These are phyloP conservation scores for Mongoloraphidia duomilia DNA, from an alignment of 2,888 invertebrate genomes.

Conservation along the genomic window DNA sequence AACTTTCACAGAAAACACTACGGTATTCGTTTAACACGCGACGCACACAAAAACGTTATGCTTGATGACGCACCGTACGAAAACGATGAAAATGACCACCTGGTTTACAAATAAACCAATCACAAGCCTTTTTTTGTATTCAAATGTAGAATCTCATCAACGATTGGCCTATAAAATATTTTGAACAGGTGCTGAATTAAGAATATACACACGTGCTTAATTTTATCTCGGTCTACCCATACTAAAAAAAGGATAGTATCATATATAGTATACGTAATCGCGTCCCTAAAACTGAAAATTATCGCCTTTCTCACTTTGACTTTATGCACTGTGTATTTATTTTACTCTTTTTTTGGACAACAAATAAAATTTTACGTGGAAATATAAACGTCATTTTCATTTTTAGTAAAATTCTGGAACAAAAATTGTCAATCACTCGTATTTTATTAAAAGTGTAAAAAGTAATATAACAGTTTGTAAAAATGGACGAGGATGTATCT, in stretches of 20 bases:
- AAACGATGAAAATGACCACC: neutral
- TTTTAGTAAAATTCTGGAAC: neutral
- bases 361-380: no score
- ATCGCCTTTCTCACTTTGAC: no score
- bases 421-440: neutral
- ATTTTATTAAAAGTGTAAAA: neutral
- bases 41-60: slow-evolving; percentile 2
- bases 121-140: neutral
- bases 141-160: neutral
- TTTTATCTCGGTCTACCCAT: no score
- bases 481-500: slow-evolving; percentile 22
- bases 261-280: no score
- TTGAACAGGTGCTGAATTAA: no score
- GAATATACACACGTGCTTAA: no score
- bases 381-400: no score
- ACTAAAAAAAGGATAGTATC: no score
- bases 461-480: neutral
- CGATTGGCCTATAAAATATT: neutral
- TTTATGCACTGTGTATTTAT: no score
- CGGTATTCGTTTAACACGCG: neutral
- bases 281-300: no score
- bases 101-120: neutral
- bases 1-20: neutral
- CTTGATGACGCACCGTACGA: slow-evolving; percentile 2
- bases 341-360: no score